Evolutionary conservation across 2,888 invertebrate genomes (phyloP), one percentile per base, ranked within the genome.

Genomic region (Drosophila austrosaltans): DNA sequence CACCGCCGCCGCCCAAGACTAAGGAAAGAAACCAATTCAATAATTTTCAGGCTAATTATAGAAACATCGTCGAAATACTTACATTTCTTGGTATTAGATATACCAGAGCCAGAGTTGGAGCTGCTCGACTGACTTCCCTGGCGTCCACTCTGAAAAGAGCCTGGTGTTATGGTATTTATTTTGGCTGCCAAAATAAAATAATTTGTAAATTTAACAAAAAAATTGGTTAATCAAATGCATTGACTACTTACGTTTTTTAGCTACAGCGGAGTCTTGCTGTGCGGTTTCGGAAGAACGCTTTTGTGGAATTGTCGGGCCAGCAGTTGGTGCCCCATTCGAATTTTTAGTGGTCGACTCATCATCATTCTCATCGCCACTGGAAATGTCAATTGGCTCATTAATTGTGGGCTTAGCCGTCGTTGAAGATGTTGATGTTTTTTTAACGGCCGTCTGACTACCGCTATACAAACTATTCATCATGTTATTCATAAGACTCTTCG

Each of bases 361-460:
- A 66, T 94, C 94, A 78, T 94, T 94, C 56, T 95, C 93, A 81
- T 96, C 96, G 86, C 95, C 96, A 90, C 96, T 96, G 89, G 96
- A 96, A 77, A 96, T 96, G 87, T 96, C 96, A 82, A 97, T 95
- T 63, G 96, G 92, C 90, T 96, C 96, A 53, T 81, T 87, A 53
- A 79, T 75, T 3, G 76, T 75, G 2, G 76, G 58, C 22, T 81
- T 76, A 8, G 63, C 20, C 16, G 65, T 22, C 12, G 48, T 6
- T 22, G 48, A 48, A 1, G 48, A 48, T 25, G 25, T 22, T 44
- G 32, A 3, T 36, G 59, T 22, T 16, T 25, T 74, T 40, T 48
- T 48, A 12, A 25, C 48, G 3, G 48, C 1, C 48, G 16, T 10
- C 2, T 25, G 48, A 25, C 48, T 25, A 12, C 48, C 12, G 4